Evolutionary conservation across 2,113 vertebrate genomes (phyloP), one percentile per base, ranked within the genome.

Genomic region (Balaenoptera acutorostrata): DNA sequence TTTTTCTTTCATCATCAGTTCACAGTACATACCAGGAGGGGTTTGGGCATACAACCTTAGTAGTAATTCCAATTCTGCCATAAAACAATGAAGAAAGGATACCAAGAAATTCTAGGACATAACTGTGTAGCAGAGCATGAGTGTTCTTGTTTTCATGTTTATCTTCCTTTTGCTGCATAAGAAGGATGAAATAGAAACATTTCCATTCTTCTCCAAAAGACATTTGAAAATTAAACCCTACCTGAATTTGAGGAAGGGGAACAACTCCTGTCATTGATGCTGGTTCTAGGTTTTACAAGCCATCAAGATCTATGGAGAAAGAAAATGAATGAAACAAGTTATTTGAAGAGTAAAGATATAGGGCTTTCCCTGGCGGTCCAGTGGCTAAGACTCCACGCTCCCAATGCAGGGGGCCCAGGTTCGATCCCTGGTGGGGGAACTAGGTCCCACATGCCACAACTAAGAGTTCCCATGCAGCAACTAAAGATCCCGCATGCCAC

Each of bases 191-290:
- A 69, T 69, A 69, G 3, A 87, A 82, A 41, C 4, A 84, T 52
- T 88, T 91, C 15, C n/a, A 36, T 36, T 90, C 33, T 91, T 89
- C n/a, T 61, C 36, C 21, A 89, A 83, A 36, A 17, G 82, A 64
- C 59, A 68, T 72, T 93, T 97, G 31, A 94, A 95, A 85, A 86
- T 82, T 44, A 85, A 91, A 55, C 27, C 6, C n/a, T 77, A 57
- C 8, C 25, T 78, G 23, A 49, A 88, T 52, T 82, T 77, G 44
- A 91, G 31, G 29, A 93, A 91, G 9, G 14, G 3, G 21, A 17
- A 39, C 12, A 89, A 93, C 31, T 33, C 27, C 20, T 86, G 15
- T 13, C 90, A 12, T 33, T 72, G 66, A 72, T 72, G 89, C 46
- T 93, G 33, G 12, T 82, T 93, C 61, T 61, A 93, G n/a, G 6